These are phyloP conservation scores for Thalassarche chlororhynchos DNA, from an alignment of 2,113 vertebrate genomes.

Conservation along the genomic window DNA sequence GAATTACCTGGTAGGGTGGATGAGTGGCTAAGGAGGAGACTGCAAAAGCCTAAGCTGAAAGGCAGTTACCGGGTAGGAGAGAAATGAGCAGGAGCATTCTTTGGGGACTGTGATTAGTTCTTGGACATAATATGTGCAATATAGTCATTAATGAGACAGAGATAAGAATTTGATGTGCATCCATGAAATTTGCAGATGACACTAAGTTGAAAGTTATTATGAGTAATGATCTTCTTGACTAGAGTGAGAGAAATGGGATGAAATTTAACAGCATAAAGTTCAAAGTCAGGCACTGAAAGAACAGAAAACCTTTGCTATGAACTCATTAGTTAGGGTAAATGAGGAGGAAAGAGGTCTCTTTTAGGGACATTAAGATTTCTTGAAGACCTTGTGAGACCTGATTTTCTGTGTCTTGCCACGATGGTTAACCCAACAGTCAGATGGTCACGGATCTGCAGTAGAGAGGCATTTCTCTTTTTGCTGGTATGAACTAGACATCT, in stretches of 20 bases:
- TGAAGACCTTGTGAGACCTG: not conserved
- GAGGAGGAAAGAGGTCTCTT: not conserved
- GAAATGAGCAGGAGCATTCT: not conserved
- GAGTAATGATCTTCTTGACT: not conserved
- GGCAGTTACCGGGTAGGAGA: not conserved
- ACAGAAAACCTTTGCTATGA: not conserved
- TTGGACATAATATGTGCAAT: not conserved
- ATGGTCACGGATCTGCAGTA: not conserved
- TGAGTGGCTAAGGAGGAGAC: not conserved
- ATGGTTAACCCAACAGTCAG: not conserved
- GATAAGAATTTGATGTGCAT: not conserved
- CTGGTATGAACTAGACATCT: not conserved
- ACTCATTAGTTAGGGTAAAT: not conserved
- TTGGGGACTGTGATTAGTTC: not conserved
- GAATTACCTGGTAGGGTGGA: not conserved
- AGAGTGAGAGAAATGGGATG: not conserved
- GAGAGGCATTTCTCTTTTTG: not conserved
- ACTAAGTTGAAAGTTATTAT: not conserved
- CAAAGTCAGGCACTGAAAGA: not conserved
- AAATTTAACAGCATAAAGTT: not conserved
- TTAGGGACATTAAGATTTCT: not conserved
- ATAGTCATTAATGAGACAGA: not conserved
- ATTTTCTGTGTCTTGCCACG: not conserved
- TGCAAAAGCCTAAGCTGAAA: not conserved
- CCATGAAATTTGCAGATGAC: not conserved